phyloP scores from a whole-genome alignment of 2,888 invertebrate genomes.

The Callosobruchus maculatus region DNA sequence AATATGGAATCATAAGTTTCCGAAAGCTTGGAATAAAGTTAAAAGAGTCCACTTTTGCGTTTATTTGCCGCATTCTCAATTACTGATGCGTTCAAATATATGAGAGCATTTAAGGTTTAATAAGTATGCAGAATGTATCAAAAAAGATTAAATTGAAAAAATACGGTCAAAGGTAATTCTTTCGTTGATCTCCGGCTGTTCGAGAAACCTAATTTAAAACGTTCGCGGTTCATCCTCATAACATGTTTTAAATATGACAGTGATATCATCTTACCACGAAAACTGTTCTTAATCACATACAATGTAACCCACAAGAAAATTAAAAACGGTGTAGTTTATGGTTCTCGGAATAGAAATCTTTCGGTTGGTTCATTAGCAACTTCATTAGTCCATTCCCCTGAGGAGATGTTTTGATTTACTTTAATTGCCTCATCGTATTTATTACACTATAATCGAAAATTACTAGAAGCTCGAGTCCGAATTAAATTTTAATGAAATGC shows the following conservation, averaged over 20 bases:
- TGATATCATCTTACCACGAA: neutral
- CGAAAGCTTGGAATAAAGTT: too few species aligned
- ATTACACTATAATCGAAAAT: neutral
- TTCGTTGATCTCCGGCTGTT: too few species aligned
- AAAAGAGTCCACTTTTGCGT: too few species aligned
- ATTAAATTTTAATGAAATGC: neutral
- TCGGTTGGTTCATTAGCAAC: neutral
- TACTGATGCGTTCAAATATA: too few species aligned
- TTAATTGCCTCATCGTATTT: neutral
- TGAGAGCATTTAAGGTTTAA: too few species aligned
- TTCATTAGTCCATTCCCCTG: neutral
- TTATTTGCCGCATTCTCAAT: too few species aligned
- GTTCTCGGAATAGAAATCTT: neutral
- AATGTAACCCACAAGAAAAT: neutral
- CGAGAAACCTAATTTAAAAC: neutral
- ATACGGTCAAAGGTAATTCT: too few species aligned
- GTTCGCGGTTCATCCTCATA: neutral
- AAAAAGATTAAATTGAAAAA: too few species aligned
- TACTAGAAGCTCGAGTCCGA: neutral
- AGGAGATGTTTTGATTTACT: neutral
- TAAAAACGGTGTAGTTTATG: neutral
- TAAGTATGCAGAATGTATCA: too few species aligned
- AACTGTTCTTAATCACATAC: neutral
- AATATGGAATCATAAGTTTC: too few species aligned
- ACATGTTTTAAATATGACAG: neutral